Evolutionary conservation across 2,888 invertebrate species (phyloP), one percentile per base, ranked within the genome.

Genomic region (Fragum whitleyi): DNA sequence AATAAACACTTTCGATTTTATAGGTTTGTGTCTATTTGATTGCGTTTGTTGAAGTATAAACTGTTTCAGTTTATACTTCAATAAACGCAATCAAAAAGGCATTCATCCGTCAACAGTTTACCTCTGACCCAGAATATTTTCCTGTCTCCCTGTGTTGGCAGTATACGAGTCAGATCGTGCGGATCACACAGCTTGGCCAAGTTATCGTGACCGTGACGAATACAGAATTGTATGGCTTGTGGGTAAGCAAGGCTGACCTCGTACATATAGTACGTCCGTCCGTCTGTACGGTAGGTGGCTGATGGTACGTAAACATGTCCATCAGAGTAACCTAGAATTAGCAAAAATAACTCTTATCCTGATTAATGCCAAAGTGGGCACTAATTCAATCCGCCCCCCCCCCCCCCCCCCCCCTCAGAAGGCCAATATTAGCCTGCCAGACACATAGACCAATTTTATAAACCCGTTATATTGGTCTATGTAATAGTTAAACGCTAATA

Each of bases 51-150:
- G n/a, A n/a, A n/a, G n/a, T n/a, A n/a, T n/a, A n/a, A n/a, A n/a
- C n/a, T n/a, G n/a, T n/a, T n/a, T n/a, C n/a, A n/a, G n/a, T n/a
- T n/a, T n/a, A n/a, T n/a, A n/a, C n/a, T n/a, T n/a, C n/a, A n/a
- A n/a, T n/a, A n/a, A n/a, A n/a, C n/a, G n/a, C n/a, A n/a, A n/a
- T n/a, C n/a, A n/a, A n/a, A n/a, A n/a, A n/a, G n/a, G n/a, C n/a
- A n/a, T n/a, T n/a, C n/a, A n/a, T n/a, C n/a, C n/a, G n/a, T n/a
- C n/a, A n/a, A n/a, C n/a, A n/a, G 51, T 7, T 26, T 61, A 61
- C 61, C 61, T 61, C 26, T 32, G 6, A 61, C 26, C 61, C 61
- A 61, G 32, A 61, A 61, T 19, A 61, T 19, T 32, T 28, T 19
- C 32, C 32, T 61, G 16, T n/a, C 61, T 6, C 26, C 23, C 5